phyloP scores from a whole-genome alignment of 2,888 invertebrate genomes.

The Pecten maximus region DNA sequence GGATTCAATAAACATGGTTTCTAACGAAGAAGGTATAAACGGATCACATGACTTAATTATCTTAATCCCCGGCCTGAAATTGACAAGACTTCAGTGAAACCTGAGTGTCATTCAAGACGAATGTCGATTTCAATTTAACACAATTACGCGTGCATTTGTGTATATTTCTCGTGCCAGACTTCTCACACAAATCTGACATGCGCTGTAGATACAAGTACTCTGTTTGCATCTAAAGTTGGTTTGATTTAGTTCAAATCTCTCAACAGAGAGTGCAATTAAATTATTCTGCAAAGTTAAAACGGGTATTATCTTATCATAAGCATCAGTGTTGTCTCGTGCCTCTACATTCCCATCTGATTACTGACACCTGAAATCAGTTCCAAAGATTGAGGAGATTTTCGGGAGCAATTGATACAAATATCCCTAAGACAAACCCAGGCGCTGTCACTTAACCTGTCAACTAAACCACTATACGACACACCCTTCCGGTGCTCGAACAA shows the following conservation, averaged over 20 bases:
- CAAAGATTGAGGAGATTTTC: background rate
- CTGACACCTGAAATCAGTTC: background rate
- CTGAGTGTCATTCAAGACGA: background rate
- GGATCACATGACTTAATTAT: background rate
- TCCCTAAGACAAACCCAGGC: background rate
- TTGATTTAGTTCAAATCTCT: conserved; percentile 5
- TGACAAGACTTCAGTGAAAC: background rate
- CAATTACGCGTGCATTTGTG: background rate
- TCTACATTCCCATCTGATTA: background rate
- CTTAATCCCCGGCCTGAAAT: background rate
- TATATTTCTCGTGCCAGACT: background rate
- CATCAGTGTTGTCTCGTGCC: background rate
- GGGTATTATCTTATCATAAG: background rate
- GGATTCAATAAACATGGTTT: too few species aligned
- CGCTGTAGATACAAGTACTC: background rate
- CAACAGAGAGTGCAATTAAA: conserved; percentile 3
- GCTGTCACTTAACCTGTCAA: background rate
- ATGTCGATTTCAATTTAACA: background rate
- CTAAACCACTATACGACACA: background rate
- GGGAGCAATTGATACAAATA: background rate
- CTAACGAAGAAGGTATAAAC: too few species aligned
- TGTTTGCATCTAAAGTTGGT: background rate
- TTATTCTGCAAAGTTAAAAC: background rate
- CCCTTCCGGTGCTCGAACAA: background rate
- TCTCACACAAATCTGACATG: background rate